Conservation (phyloP, 2,113 vertebrate species). For the Procavia capensis region DNA sequence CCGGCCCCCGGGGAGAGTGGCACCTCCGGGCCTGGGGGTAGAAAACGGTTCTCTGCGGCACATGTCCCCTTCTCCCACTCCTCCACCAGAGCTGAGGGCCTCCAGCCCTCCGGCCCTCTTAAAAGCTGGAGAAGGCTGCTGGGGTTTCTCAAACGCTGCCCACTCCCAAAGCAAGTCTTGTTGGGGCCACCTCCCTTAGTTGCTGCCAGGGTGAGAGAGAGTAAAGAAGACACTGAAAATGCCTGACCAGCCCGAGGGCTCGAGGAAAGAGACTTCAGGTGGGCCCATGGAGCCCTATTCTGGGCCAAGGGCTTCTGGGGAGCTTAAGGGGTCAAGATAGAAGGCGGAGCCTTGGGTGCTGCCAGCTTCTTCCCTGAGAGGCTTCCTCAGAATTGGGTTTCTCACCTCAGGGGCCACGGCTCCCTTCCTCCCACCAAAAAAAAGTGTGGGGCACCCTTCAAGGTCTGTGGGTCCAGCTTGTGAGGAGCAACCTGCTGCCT, state of each 20-base stretch:
- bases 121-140: neutral
- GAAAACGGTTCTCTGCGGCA: neutral
- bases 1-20: slow-evolving; percentile 18
- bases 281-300: neutral
- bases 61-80: neutral
- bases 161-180: slow-evolving; percentile 7
- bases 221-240: neutral
- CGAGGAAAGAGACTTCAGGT: neutral
- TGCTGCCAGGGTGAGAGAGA: neutral
- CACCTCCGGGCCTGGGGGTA: neutral
- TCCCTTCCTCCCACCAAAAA: neutral
- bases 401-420: slow-evolving; percentile 9
- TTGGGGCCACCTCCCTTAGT: neutral
- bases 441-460: too few species aligned
- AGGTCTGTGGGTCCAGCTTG: neutral
- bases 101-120: neutral
- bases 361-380: neutral
- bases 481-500: neutral
- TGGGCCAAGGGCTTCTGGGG: neutral
- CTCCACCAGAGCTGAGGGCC: neutral
- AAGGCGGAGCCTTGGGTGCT: neutral
- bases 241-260: neutral
- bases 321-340: neutral
- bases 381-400: slow-evolving; percentile 21
- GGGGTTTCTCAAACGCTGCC: neutral